These are phyloP conservation scores for Aethina tumida DNA, from an alignment of 1,140 invertebrate species.

Conservation along the genomic window DNA sequence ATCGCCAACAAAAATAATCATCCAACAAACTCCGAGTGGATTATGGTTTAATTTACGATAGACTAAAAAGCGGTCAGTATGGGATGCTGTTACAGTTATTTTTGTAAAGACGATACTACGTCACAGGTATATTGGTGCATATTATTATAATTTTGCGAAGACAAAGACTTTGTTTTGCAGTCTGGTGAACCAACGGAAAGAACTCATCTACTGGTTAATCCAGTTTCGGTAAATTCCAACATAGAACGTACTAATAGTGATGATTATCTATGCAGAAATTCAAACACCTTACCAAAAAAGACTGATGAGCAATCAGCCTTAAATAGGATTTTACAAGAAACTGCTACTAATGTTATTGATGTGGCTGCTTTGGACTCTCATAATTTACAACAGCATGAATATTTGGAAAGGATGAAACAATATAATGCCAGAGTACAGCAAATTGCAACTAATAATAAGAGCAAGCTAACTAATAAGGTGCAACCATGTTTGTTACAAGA, in stretches of 20 bases:
- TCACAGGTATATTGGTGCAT: constrained; percentile 26
- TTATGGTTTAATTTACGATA: no score
- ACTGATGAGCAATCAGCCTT: constrained; percentile 81
- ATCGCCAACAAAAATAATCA: no score
- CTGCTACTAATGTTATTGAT: constrained; percentile 78
- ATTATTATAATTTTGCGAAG: constrained; percentile 7
- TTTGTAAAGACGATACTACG: constrained; percentile 33
- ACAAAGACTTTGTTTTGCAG: constrained; percentile 32
- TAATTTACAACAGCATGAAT: constrained; percentile 70
- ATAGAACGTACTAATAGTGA: constrained; percentile 54
- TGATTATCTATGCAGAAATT: constrained; percentile 50
- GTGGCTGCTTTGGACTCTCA: constrained; percentile 70
- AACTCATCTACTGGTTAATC: constrained; percentile 57
- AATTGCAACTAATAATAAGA: constrained; percentile 35
- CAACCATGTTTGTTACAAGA: constrained; percentile 44
- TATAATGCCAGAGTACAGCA: constrained; percentile 54
- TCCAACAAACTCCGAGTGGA: no score
- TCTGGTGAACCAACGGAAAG: constrained; percentile 52
- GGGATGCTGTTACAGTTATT: constrained; percentile 37
- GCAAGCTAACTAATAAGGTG: constrained; percentile 34
- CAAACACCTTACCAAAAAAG: constrained; percentile 61
- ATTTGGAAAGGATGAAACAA: constrained; percentile 60
- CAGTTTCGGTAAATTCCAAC: constrained; percentile 53
- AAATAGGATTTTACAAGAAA: constrained; percentile 77
- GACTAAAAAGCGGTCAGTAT: no score